Evolutionary conservation across 2,113 vertebrate species (phyloP), one percentile per base, ranked within the genome.

Genomic region (Labeo catla): DNA sequence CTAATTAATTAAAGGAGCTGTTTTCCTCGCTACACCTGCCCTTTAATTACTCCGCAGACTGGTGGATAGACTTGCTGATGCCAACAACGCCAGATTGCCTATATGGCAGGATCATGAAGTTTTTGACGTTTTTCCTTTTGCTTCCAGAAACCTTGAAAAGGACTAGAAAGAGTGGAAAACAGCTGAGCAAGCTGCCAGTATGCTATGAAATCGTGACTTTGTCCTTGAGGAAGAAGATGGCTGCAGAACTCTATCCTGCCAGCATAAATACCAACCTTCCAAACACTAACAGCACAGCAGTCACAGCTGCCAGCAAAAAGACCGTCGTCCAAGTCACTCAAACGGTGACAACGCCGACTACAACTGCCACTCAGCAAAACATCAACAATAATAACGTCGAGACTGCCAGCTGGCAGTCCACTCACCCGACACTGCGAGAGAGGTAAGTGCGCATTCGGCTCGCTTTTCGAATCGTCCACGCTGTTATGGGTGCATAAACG

Each of bases 191-290:
- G 87, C 92, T 90, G 92, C 93, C 94, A 89, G 91, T 91, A 94
- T 94, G 95, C 93, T 95, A 93, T 95, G 95, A 96, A 92, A 92
- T 92, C 82, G 91, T 93, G 89, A 94, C 95, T 89, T 94, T 95
- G 87, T 93, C 93, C 86, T 93, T 94, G 87, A 93, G 92, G 89
- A 95, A 93, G 94, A 96, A 96, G 94, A 98, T 98, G 97, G 97
- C 97, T 91, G 97, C 96, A 92, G 96, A 98, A 93, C 95, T 98
- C 77, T 96, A 96, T 92, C 94, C 97, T 94, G 95, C 95, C 89
- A 95, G 93, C 90, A 93, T 96, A 89, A 94, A 94, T 92, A 96
- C 95, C 77, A 95, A 95, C 86, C 92, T 95, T 23, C 93, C 95
- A 21, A 95, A 95, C 93, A 93, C 93, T 15, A 95, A 94, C 90